Evolutionary conservation across 1,140 invertebrate genomes (phyloP), one percentile per base, ranked within the genome.

Genomic region (Anoplophora glabripennis): DNA sequence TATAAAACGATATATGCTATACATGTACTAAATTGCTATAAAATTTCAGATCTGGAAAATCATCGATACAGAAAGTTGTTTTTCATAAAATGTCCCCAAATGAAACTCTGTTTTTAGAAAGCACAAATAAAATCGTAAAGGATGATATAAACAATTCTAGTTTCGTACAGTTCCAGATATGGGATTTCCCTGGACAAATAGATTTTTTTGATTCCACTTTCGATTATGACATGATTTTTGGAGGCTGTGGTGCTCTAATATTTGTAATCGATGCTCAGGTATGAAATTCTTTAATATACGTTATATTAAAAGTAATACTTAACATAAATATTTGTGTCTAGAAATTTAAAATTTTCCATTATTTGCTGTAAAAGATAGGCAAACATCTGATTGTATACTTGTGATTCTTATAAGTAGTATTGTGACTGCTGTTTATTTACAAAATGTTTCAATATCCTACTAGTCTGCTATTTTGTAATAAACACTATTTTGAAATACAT

Each of bases 41-140:
- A 38, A 51, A 28, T 79, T 81, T 60, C 70, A 96, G 96, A 75
- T 98, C 96, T 77, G 98, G 98, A 57, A 99, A 99, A 79, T 98
- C 96, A n/a, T 99, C 97, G 1, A 99, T 99, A 73, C 94, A 98
- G 76, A 99, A 99, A 83, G 98, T 99, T 7, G 97, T 99, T 10
- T 99, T 99, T 79, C 96, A 99, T 73, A 99, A 99, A 82, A 99
- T 99, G 93, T 97, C 96, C 9, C 98, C 98, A 7, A 99, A 99
- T 80, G 97, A 99, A 80, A 99, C 98, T 3, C 79, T 99, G n/a
- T 99, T 99, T 70, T 79, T 99, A 37, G 97, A 99, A 78, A 96
- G 94, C 65, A 99, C 96, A 53, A 98, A 96, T 75, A 96, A 98
- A 83, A 96, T 99, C 65, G 91, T 96, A 3, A 98, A 98, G 81